Percentiles rank a stretch among this genome's conserved stretches.
These are phyloP conservation scores for Lepus europaeus DNA, from an alignment of 2,113 vertebrate species.

Conservation along the genomic window DNA sequence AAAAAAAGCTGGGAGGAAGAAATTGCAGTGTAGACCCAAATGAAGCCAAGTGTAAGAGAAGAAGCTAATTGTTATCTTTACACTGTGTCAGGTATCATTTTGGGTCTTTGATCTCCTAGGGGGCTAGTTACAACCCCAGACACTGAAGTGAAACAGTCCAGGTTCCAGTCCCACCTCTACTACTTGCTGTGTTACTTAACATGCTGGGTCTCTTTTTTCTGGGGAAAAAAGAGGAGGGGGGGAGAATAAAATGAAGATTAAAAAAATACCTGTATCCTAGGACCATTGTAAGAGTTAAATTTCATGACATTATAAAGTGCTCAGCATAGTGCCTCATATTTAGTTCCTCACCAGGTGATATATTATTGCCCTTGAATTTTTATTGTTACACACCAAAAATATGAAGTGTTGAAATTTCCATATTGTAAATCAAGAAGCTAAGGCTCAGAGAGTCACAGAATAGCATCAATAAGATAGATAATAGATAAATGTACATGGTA, in stretches of 20 bases:
- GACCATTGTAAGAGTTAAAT: not conserved
- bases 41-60: not conserved
- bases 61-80: not conserved
- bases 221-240: too few relatives aligned
- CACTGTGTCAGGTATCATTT: not conserved
- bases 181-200: not conserved
- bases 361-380: not conserved
- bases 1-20: not conserved
- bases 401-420: not conserved
- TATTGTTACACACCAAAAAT: not conserved
- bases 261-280: not conserved
- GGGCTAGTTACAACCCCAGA: not conserved
- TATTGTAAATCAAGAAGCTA: not conserved
- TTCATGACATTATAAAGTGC: not conserved
- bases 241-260: not conserved
- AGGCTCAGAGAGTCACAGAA: not conserved
- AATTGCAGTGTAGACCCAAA: not conserved
- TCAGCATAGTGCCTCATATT: not conserved
- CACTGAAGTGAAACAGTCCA: not conserved
- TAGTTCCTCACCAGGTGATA: not conserved
- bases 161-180: not conserved
- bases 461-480: not conserved
- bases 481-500: too few relatives aligned
- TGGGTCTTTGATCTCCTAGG: not conserved
- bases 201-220: constrained; percentile 6